Evolutionary conservation across 1,140 invertebrate species (phyloP).

Genomic region (Streblospio benedicti): DNA sequence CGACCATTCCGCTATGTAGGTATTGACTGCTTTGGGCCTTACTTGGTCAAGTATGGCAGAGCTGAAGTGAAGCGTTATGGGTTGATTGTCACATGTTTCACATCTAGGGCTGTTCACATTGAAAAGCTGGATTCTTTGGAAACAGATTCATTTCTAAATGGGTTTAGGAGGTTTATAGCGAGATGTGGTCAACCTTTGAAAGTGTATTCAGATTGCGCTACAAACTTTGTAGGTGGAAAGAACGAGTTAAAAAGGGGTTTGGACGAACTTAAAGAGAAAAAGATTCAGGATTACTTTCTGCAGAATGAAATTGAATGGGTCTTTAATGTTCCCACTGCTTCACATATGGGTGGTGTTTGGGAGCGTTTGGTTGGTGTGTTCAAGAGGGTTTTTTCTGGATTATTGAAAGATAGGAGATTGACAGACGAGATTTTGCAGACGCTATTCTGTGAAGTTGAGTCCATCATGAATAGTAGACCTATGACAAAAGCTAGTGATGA

Average conservation of each 20-base stretch:
- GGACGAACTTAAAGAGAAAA: no score
- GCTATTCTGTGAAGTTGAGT: not conserved
- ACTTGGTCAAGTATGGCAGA: not conserved
- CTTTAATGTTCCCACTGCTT: not conserved
- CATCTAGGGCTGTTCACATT: constrained; percentile 23
- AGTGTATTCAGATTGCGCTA: constrained; percentile 40
- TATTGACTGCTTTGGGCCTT: not conserved
- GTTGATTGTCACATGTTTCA: constrained; percentile 15
- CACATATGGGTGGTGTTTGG: not conserved
- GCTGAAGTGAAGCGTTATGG: constrained; percentile 16
- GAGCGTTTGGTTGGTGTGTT: not conserved
- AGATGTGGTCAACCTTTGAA: constrained; percentile 29
- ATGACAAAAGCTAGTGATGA: not conserved
- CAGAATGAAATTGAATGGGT: not conserved
- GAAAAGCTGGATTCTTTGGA: constrained; percentile 37
- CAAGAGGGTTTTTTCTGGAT: not conserved
- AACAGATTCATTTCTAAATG: constrained; percentile 39
- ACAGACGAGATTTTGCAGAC: no score
- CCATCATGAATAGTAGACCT: not conserved
- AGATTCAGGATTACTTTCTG: no score
- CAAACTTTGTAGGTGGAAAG: constrained; percentile 38
- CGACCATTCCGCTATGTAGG: not conserved
- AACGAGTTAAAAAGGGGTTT: constrained; percentile 5
- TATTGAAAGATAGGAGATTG: not conserved
- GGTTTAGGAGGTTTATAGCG: constrained; percentile 42